A percentile compares a stretch with the other conserved stretches of the same genome.
Evolutionary conservation across 2,888 invertebrate species (phyloP).

Genomic region (Hypena proboscidalis): DNA sequence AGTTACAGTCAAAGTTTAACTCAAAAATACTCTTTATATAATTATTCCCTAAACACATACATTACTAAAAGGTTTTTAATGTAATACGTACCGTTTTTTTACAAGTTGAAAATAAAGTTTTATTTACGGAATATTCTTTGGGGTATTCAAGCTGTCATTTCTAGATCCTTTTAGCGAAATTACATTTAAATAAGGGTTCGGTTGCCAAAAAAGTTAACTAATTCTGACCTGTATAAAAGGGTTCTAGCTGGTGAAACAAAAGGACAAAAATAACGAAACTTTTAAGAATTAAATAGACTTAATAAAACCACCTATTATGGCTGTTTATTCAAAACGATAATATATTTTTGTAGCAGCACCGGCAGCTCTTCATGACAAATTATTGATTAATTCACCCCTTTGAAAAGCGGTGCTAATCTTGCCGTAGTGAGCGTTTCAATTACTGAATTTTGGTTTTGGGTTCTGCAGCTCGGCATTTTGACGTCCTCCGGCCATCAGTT

Average conservation of each 20-base stretch:
- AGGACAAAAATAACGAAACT: no score
- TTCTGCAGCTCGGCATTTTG: conserved; percentile 14
- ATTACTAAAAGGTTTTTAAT: conserved; percentile 11
- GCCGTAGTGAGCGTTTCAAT: no score
- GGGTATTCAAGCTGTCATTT: conserved; percentile 10
- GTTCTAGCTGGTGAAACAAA: no score
- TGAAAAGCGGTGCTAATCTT: not conserved
- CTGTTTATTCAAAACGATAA: no score
- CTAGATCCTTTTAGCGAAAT: conserved; percentile 24
- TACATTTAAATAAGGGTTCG: conserved; percentile 13
- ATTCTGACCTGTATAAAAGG: conserved; percentile 6
- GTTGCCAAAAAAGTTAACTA: conserved; percentile 2
- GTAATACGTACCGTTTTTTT: conserved; percentile 7
- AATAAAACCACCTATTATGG: no score
- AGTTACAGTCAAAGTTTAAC: conserved; percentile 2
- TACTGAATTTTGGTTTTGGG: no score
- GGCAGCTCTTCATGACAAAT: no score
- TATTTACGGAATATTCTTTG: conserved; percentile 7
- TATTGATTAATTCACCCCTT: no score
- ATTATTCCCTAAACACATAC: conserved; percentile 3
- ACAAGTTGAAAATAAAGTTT: conserved; percentile 7
- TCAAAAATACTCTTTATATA: not conserved
- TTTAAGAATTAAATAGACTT: no score
- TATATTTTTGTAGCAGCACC: no score
- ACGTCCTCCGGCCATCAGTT: conserved; percentile 29